Evolutionary conservation across 2,888 invertebrate species (phyloP).

Genomic region (Gerris lacustris): DNA sequence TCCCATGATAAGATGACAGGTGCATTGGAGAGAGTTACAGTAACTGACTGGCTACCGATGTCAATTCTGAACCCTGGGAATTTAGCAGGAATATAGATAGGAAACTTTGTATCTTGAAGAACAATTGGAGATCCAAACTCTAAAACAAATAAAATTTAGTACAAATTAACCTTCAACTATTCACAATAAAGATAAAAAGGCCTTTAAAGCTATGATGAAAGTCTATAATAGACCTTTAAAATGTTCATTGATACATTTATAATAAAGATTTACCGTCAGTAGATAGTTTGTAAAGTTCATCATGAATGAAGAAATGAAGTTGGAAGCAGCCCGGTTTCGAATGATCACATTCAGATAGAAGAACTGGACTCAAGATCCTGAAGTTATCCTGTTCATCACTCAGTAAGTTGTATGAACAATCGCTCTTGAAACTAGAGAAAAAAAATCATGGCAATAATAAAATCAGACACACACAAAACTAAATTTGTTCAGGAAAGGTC

Average conservation of each 20-base stretch:
- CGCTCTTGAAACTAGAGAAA: constrained; percentile 54
- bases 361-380: constrained; percentile 31
- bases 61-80: constrained; percentile 43
- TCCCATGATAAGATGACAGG: constrained; percentile 69
- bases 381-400: constrained; percentile 61
- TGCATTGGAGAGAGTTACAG: constrained; percentile 52
- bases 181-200: too few relatives aligned
- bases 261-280: constrained; percentile 36
- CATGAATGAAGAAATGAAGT: constrained; percentile 56
- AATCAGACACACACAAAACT: not conserved
- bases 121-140: too few relatives aligned
- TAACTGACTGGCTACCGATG: constrained; percentile 55
- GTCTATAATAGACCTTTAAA: too few relatives aligned
- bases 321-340: constrained; percentile 37
- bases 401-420: constrained; percentile 61
- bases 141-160: too few relatives aligned
- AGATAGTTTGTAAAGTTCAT: constrained; percentile 50
- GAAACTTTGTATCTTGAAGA: not conserved
- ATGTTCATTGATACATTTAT: too few relatives aligned
- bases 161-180: too few relatives aligned
- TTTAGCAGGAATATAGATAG: constrained; percentile 2
- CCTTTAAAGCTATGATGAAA: too few relatives aligned
- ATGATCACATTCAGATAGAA: constrained; percentile 22
- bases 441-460: constrained; percentile 4
- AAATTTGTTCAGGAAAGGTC: not conserved